phyloP scores from a whole-genome alignment of 2,888 invertebrate species.

The Eupithecia insigniata region DNA sequence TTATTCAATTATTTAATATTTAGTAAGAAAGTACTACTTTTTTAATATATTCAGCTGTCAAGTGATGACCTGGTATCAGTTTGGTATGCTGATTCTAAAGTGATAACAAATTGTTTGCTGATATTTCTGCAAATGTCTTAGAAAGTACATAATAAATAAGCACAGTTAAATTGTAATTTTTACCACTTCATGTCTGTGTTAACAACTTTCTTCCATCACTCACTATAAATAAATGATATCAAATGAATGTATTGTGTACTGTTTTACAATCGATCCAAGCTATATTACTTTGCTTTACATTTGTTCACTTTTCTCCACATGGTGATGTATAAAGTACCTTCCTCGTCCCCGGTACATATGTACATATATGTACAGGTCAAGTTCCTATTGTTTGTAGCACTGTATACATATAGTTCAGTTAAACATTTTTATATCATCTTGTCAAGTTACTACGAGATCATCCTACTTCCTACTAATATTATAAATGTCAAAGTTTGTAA shows the following conservation, averaged over 20 bases:
- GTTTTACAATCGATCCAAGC: slow-evolving; percentile 24
- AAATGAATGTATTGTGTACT: slow-evolving; percentile 27
- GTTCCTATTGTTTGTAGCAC: not conserved
- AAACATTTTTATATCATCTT: not conserved
- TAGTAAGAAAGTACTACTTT: not conserved
- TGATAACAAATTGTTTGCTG: not conserved
- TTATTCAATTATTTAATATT: not conserved
- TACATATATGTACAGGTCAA: not conserved
- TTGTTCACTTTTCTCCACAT: not conserved
- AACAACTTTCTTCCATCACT: slow-evolving; percentile 20
- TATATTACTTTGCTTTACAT: slow-evolving; percentile 35
- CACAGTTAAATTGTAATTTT: slow-evolving; percentile 21
- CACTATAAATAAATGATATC: slow-evolving; percentile 26
- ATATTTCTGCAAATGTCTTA: not conserved
- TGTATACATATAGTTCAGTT: not conserved
- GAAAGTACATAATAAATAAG: slow-evolving; percentile 7
- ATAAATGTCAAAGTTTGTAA: no score
- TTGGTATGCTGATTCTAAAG: not conserved
- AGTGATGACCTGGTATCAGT: not conserved
- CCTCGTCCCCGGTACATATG: not conserved
- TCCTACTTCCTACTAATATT: no score
- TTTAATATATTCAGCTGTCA: no score
- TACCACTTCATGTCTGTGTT: slow-evolving; percentile 14
- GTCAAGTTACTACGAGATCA: not conserved
- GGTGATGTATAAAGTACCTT: not conserved